Percentiles rank a stretch among this genome's conserved stretches.
These are phyloP conservation scores for Macroramphosus scolopax DNA, from an alignment of 2,797 vertebrate species.

Conservation along the genomic window DNA sequence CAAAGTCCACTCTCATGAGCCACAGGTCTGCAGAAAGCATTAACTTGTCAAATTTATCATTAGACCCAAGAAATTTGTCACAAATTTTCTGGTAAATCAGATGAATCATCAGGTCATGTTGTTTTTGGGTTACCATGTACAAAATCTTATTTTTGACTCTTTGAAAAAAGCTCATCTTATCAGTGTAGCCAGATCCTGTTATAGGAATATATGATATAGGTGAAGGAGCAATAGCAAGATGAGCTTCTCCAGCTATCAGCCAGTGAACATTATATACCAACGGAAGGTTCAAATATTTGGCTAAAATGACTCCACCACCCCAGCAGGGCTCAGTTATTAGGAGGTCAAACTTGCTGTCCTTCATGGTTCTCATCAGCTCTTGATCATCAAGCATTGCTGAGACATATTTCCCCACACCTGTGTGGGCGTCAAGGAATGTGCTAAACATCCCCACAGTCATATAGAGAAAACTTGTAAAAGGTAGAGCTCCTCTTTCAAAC, in stretches of 20 bases:
- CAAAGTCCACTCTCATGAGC: constrained; percentile 80
- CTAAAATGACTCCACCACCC: constrained; percentile 48
- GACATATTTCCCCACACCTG: background rate
- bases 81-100: constrained; percentile 37
- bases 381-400: constrained; percentile 25
- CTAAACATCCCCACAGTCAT: constrained; percentile 2
- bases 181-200: constrained; percentile 27
- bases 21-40: constrained; percentile 72
- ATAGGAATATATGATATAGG: constrained; percentile 56
- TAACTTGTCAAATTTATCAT: constrained; percentile 30
- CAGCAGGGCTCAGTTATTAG: constrained; percentile 52
- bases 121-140: background rate
- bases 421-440: constrained; percentile 1
- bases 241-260: constrained; percentile 35
- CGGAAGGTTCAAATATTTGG: constrained; percentile 60
- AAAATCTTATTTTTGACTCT: constrained; percentile 40
- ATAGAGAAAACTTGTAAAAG: constrained; percentile 9
- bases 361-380: constrained; percentile 34
- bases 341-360: constrained; percentile 47
- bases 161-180: constrained; percentile 55
- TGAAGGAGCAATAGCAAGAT: constrained; percentile 54
- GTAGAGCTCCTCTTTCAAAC: constrained; percentile 24
- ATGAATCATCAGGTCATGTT: background rate
- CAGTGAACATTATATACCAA: constrained; percentile 61
- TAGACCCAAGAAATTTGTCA: constrained; percentile 59